A percentile compares a stretch with the other conserved stretches of the same genome.
phyloP scores from a whole-genome alignment of 2,797 vertebrate species.

The Helostoma temminkii region DNA sequence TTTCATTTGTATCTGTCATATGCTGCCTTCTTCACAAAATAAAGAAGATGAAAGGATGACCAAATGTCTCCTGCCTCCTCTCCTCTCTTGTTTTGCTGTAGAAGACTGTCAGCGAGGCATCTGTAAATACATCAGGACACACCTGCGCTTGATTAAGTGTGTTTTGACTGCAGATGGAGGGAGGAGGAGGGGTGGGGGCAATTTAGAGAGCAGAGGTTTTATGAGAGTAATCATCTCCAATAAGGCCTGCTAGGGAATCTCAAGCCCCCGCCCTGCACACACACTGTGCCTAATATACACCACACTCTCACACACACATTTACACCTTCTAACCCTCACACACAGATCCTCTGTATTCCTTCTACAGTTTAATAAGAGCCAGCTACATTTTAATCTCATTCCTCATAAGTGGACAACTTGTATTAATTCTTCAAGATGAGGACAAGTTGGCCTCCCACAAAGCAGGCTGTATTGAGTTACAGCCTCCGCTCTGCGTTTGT shows the following conservation, averaged over 20 bases:
- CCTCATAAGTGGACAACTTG: slow-evolving; percentile 78
- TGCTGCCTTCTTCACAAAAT: slow-evolving; percentile 1
- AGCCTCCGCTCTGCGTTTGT: slow-evolving; percentile 67
- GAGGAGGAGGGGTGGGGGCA: slow-evolving; percentile 58
- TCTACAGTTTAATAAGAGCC: slow-evolving; percentile 74
- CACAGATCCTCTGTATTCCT: slow-evolving; percentile 55
- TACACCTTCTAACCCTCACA: slow-evolving; percentile 49
- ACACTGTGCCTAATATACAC: slow-evolving; percentile 58
- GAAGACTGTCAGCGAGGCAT: slow-evolving; percentile 57
- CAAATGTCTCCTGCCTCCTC: slow-evolving; percentile 28
- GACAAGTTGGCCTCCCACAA: slow-evolving; percentile 76
- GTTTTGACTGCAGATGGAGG: slow-evolving; percentile 79
- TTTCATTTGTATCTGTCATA: slow-evolving; percentile 59
- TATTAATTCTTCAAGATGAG: slow-evolving; percentile 77
- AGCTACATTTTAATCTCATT: slow-evolving; percentile 80
- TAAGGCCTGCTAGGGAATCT: slow-evolving; percentile 80
- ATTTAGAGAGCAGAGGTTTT: slow-evolving; percentile 84
- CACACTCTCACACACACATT: slow-evolving; percentile 43
- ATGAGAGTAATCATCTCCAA: slow-evolving; percentile 85
- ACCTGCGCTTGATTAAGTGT: slow-evolving; percentile 83
- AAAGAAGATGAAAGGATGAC: slow-evolving; percentile 43
- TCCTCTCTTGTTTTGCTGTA: slow-evolving; percentile 23
- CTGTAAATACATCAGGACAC: slow-evolving; percentile 73
- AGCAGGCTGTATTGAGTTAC: slow-evolving; percentile 73
- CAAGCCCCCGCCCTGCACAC: slow-evolving; percentile 70